Evolutionary conservation across 1,140 invertebrate species (phyloP), one percentile per base, ranked within the genome.

Genomic region (Helicorthomorpha holstii): DNA sequence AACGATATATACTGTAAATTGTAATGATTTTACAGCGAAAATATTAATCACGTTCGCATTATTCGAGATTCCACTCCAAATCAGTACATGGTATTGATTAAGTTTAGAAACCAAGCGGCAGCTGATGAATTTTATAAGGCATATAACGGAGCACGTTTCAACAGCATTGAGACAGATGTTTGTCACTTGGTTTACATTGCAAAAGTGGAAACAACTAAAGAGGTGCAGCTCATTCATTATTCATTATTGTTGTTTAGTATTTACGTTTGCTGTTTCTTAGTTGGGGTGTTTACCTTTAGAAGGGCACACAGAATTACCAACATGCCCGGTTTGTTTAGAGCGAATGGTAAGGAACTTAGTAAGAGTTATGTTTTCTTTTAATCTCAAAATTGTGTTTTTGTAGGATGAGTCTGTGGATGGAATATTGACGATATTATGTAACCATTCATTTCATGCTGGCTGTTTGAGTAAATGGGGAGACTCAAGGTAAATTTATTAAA

Each of bases 391-490:
- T 34, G 16, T 34, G 29, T 34, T 45, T 42, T 52, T 16, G 16
- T 60, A 96, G 92, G 93, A 99, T 69, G 93, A 98, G 69, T 91
- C 86, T 56, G 87, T 97, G 1, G 93, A 98, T 68, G 92, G 93
- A 2, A 84, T 98, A 56, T 72, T 98, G 50, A 98, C 93, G 3
- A 95, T 99, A 61, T 73, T 98, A 27, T 99, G 96, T 65, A 97
- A 98, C 71, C 96, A 99, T 70, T 83, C 91, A 0, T 98, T 98
- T 69, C 96, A 99, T 71, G 81, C 85, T 19, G 80, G 80, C 58
- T 99, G 95, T 69, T 71, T 99, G 27, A 79, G 85, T 50, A 85
- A 97, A 66, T 98, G 95, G 93, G 81, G 85, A n/a, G 92, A 96
- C 66, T 87, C 83, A 22, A 91, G 69, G 63, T 74, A 57, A 57